Evolutionary conservation across 2,888 invertebrate species (phyloP), one percentile per base, ranked within the genome.

Genomic region (Lepidochrysops patricia): DNA sequence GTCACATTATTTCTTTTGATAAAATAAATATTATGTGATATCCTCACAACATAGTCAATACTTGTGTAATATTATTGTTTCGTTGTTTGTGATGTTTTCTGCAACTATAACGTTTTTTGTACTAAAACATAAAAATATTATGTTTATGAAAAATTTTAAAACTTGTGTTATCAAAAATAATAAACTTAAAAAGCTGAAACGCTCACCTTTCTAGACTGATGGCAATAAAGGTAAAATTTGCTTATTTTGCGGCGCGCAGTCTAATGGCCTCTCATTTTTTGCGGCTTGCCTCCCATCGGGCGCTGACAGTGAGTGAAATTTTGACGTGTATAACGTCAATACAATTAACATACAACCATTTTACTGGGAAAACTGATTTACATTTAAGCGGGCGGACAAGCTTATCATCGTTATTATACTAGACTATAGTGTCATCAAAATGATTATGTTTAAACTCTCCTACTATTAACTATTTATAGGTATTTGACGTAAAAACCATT

Each of bases 181-280:
- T 63, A 64, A 61, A 66, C 65, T 63, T 69, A 67, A 71, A 70
- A 68, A 67, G 70, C 68, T 68, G 67, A 71, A 69, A 68, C 61
- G 66, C 64, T 67, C 64, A 65, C 60, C 66, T 68, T 65, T 66
- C 65, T 66, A 65, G 65, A 64, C 63, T 67, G 64, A 68, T 66
- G 64, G 61, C 62, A 66, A 61, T 62, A 65, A 68, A 65, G 70
- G 64, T 69, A 70, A 68, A 70, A 67, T 68, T 70, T 70, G 65
- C 67, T 70, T 71, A 69, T 71, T 69, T 70, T 68, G 66, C 63
- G 67, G 65, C 65, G 63, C 62, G 62, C 65, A 62, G 64, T 65
- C 64, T 69, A 71, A 69, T 68, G 67, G 66, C 63, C 64, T 62
- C 66, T 67, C 64, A 63, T 68, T 71, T 71, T 70, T 70, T 69